Base-by-base conservation (phyloP, 2,888 invertebrate species). In the Maniola hyperantus region DNA sequence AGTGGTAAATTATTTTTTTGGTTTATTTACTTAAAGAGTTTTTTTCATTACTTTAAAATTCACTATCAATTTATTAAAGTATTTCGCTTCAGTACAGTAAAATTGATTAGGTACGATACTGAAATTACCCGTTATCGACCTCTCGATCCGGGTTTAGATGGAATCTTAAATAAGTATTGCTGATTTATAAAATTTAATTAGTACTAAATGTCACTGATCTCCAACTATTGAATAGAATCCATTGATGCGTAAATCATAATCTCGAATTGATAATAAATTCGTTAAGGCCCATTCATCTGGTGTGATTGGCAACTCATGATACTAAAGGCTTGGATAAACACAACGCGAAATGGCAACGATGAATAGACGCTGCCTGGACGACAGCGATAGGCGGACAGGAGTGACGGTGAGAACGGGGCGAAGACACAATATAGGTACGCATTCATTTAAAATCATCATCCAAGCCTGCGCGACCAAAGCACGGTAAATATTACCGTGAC, bases 271-370 rank as follows among this genome's bases (percentile, higher is more conserved):
- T 60, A 60, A 84, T 82, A 82, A 85, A 88, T 88, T 88, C 87
- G 87, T 88, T 88, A 88, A 80, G 82, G 80, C 73, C 78, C 79
- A 87, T 89, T 88, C 83, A 88, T 83, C 81, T 26, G 26, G 72
- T 51, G 72, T 87, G 88, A 88, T 87, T 87, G 88, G 82, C 88
- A 87, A 82, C 76, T 61, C 72, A 66, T 73, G 74, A 77, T 76
- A 74, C 68, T 72, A 48, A 48, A 48, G 48, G 48, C 18, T 18
- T 48, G 48, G 48, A 48, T 7, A 48, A 8, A 18, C 2, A 18
- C 7, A 8, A 18, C 15, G 48, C 48, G 48, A 15, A 11, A 42
- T 13, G 13, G 42, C 5, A 42, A 13, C 42, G 39, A 39, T 10
- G 39, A 11, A 10, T 10, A 39, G n/a, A n/a, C n/a, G n/a, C n/a